Evolutionary conservation across 1,140 invertebrate species (phyloP), one percentile per base, ranked within the genome.

Genomic region (Sitophilus oryzae): DNA sequence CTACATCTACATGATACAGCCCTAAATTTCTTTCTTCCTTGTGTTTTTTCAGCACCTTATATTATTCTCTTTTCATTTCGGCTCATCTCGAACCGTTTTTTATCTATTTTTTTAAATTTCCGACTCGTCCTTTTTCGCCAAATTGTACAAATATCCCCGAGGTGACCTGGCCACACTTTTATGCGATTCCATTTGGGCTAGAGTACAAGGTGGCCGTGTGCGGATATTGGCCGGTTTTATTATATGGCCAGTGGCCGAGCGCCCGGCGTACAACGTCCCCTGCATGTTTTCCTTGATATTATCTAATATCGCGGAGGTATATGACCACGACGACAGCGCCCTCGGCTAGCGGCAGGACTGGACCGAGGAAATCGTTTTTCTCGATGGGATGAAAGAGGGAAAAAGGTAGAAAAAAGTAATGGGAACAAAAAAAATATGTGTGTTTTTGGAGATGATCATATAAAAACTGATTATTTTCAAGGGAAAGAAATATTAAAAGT

Each of bases 241-340:
- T 40, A 40, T 40, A 40, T 40, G 38, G 38, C 38, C 38, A 15
- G 38, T 40, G 38, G 38, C 38, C 38, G 38, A 15, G 4, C 5
- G 14, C 5, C 14, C 5, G 14, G 8, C 14, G 19, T 15, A 40
- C 38, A 30, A 5, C 11, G 25, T 20, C 38, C 18, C 14, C 14
- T 40, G 14, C 38, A 40, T 40, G 38, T 40, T 40, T 40, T 40
- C 18, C 38, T 40, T 40, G 38, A 40, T 40, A 40, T 40, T 40
- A 40, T 40, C 38, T 40, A 40, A 40, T 40, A 40, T 40, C 38
- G 38, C 18, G 5, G 19, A 40, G 38, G 38, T 40, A 40, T 40
- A 40, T 20, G 38, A 40, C 18, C 38, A 20, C 5, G 38, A 40
- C n/a, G 38, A 40, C 38, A 20, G 5, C 38, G 38, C 38, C 38